Percentiles rank a stretch among this genome's conserved stretches.
These are phyloP conservation scores for Mycetomoellerius zeteki DNA, from an alignment of 1,140 invertebrate species.

Conservation along the genomic window DNA sequence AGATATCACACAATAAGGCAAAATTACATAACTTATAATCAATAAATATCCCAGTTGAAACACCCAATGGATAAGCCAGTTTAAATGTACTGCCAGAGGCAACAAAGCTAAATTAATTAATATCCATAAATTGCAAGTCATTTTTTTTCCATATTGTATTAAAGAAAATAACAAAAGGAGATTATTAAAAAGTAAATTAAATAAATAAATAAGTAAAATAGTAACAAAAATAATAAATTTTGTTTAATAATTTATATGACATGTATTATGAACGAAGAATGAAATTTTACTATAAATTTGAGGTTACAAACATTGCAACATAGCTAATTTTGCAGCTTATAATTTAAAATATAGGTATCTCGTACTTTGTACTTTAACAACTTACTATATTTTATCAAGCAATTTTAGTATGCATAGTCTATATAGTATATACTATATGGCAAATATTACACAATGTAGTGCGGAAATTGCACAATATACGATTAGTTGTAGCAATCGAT, in stretches of 20 bases:
- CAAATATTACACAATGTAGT: background rate
- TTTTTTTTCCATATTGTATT: background rate
- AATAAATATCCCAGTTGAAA: background rate
- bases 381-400: background rate
- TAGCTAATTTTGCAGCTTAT: background rate
- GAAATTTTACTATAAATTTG: constrained; percentile 8
- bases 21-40: constrained; percentile 12
- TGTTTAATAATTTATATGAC: background rate
- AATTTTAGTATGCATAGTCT: background rate
- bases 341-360: background rate
- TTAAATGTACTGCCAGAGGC: background rate
- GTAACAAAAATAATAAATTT: background rate
- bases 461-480: background rate
- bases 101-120: constrained; percentile 4
- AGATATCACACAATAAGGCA: background rate
- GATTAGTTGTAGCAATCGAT: constrained; percentile 31
- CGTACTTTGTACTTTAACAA: background rate
- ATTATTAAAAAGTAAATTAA: background rate
- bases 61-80: background rate
- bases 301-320: background rate
- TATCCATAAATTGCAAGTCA: background rate
- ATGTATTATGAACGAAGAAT: background rate
- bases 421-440: background rate
- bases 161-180: background rate
- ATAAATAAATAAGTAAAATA: background rate